Evolutionary conservation across 1,140 invertebrate genomes (phyloP).

Genomic region (Drosophila parabipectinata): DNA sequence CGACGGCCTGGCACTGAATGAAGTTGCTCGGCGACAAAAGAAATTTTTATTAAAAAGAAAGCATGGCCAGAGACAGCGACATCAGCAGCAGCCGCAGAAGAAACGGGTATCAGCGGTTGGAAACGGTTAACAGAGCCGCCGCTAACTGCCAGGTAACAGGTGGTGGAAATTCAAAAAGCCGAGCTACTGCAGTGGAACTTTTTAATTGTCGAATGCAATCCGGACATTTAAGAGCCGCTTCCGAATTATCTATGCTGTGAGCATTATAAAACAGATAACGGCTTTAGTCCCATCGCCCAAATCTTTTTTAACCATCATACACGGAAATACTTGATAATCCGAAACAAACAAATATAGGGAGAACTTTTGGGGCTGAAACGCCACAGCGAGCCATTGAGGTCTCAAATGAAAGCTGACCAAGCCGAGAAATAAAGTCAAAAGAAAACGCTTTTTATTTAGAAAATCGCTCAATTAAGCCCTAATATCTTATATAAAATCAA

Average conservation of each 20-base stretch:
- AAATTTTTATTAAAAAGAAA: slow-evolving; percentile 84
- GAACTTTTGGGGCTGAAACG: slow-evolving; percentile 5
- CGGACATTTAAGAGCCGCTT: slow-evolving; percentile 21
- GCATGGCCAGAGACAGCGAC: slow-evolving; percentile 39
- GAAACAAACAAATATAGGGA: neutral
- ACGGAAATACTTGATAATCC: slow-evolving; percentile 2
- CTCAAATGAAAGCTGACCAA: slow-evolving; percentile 12
- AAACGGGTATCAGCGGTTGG: slow-evolving; percentile 14
- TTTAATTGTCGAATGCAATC: slow-evolving; percentile 46
- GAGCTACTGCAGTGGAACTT: slow-evolving; percentile 51
- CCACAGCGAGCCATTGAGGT: neutral
- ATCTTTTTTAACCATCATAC: slow-evolving; percentile 2
- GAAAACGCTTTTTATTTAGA: slow-evolving; percentile 22
- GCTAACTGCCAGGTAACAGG: slow-evolving; percentile 11
- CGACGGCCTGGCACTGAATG: slow-evolving; percentile 79
- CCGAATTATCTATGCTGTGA: slow-evolving; percentile 16
- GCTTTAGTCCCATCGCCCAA: neutral
- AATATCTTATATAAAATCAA: slow-evolving; percentile 34
- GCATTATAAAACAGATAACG: slow-evolving; percentile 24
- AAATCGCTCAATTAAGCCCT: slow-evolving; percentile 31
- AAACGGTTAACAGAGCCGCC: slow-evolving; percentile 47
- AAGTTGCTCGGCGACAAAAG: slow-evolving; percentile 71
- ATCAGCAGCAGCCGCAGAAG: slow-evolving; percentile 31
- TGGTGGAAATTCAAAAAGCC: slow-evolving; percentile 33
- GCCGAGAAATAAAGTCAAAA: slow-evolving; percentile 4